A percentile compares a stretch with the other conserved stretches of the same genome.
These are phyloP conservation scores for Drosophila testacea DNA, from an alignment of 2,888 invertebrate species.

Conservation along the genomic window DNA sequence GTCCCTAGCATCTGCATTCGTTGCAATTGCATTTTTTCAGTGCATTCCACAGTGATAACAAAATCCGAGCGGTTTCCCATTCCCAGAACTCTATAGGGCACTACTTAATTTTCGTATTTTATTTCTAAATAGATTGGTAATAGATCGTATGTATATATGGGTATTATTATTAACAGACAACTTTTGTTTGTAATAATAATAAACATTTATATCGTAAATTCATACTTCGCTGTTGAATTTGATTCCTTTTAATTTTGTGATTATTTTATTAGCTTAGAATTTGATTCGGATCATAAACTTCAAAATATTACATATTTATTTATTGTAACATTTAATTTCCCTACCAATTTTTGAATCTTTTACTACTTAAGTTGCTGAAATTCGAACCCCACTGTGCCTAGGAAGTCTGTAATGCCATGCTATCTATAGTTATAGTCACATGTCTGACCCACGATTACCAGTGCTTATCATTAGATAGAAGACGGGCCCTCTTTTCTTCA, in stretches of 20 bases:
- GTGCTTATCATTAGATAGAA: constrained; percentile 8
- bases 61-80: background rate
- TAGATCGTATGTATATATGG: too few relatives aligned
- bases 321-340: background rate
- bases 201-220: too few relatives aligned
- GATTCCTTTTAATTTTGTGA: too few relatives aligned
- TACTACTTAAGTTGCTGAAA: background rate
- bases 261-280: too few relatives aligned
- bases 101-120: too few relatives aligned
- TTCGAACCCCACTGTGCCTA: constrained; percentile 1
- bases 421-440: constrained; percentile 6
- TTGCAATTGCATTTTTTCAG: constrained; percentile 58
- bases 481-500: constrained; percentile 29
- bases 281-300: too few relatives aligned
- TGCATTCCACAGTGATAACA: constrained; percentile 57
- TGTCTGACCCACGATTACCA: background rate
- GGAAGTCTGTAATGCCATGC: background rate
- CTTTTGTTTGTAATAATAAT: too few relatives aligned
- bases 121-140: too few relatives aligned
- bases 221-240: too few relatives aligned
- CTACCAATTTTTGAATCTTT: too few relatives aligned
- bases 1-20: constrained; percentile 64
- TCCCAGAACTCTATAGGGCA: background rate
- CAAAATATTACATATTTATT: too few relatives aligned
- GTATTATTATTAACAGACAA: too few relatives aligned